Percentiles rank a stretch among this genome's conserved stretches.
phyloP scores from a whole-genome alignment of 2,888 invertebrate species.

The Micoletzkya japonica region DNA sequence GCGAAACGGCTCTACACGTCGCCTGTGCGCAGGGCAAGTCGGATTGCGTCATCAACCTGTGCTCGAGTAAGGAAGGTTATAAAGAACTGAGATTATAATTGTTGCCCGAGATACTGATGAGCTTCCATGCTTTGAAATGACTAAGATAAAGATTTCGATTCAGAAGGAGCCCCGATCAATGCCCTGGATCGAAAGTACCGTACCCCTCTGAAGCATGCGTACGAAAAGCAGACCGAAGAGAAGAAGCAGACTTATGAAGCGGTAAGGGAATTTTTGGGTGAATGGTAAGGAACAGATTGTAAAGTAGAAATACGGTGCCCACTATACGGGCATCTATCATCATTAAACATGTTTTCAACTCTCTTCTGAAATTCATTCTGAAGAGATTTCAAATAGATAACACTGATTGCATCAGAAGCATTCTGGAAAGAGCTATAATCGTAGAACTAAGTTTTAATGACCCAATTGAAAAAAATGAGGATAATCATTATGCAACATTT shows the following conservation, averaged over 20 bases:
- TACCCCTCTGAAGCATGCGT: slow-evolving; percentile 6
- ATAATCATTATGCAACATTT: too few species aligned
- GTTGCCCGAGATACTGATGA: not conserved
- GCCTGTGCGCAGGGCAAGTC: slow-evolving; percentile 21
- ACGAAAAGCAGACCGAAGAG: slow-evolving; percentile 1
- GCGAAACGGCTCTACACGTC: slow-evolving; percentile 47
- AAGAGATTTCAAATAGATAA: too few species aligned
- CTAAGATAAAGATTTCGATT: not conserved
- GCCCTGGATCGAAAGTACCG: not conserved
- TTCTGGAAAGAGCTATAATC: too few species aligned
- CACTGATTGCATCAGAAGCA: too few species aligned
- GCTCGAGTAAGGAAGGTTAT: not conserved
- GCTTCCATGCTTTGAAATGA: not conserved
- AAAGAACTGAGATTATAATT: not conserved
- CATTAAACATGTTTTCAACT: not conserved
- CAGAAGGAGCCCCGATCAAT: not conserved
- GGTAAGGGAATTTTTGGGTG: too few species aligned
- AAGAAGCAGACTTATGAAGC: slow-evolving; percentile 11
- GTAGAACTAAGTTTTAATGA: too few species aligned
- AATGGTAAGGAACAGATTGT: too few species aligned
- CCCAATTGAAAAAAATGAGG: too few species aligned
- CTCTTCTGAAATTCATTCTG: not conserved
- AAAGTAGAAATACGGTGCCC: not conserved
- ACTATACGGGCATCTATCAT: not conserved
- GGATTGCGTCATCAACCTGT: slow-evolving; percentile 20